Percentiles rank a stretch among this genome's conserved stretches.
Evolutionary conservation across 2,113 vertebrate species (phyloP).

Genomic region (Picathartes gymnocephalus): DNA sequence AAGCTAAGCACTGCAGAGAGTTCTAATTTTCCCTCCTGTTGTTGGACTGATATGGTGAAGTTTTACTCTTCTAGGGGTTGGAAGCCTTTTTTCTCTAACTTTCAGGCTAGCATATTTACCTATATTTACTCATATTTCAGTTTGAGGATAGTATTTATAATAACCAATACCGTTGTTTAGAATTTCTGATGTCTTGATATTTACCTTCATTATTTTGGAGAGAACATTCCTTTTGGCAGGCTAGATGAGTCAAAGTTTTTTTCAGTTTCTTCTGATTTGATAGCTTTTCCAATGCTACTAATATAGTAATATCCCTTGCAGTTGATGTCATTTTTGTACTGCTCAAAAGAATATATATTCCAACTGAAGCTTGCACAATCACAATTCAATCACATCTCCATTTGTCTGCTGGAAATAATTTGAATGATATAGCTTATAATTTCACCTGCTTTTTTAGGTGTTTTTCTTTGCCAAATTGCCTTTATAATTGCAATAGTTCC

Average conservation of each 20-base stretch:
- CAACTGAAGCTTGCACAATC: background rate
- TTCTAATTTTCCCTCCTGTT: background rate
- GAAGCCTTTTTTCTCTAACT: background rate
- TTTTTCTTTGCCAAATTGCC: background rate
- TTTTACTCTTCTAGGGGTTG: background rate
- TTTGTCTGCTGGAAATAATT: background rate
- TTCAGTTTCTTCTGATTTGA: background rate
- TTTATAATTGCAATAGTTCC: background rate
- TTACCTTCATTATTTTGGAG: background rate
- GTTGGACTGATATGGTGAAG: background rate
- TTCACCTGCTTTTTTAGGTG: background rate
- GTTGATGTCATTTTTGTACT: background rate
- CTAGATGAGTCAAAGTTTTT: background rate
- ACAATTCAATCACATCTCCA: background rate
- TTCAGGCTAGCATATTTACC: background rate
- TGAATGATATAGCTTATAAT: background rate
- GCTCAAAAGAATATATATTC: background rate
- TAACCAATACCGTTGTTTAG: rapidly evolving
- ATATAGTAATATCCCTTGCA: background rate
- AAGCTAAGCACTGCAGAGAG: background rate
- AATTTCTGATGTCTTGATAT: background rate
- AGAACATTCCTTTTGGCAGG: background rate
- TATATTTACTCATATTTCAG: too few species aligned
- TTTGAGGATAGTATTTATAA: background rate
- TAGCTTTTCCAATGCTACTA: background rate